Evolutionary conservation across 1,140 invertebrate species (phyloP).

Genomic region (Drosophila littoralis): DNA sequence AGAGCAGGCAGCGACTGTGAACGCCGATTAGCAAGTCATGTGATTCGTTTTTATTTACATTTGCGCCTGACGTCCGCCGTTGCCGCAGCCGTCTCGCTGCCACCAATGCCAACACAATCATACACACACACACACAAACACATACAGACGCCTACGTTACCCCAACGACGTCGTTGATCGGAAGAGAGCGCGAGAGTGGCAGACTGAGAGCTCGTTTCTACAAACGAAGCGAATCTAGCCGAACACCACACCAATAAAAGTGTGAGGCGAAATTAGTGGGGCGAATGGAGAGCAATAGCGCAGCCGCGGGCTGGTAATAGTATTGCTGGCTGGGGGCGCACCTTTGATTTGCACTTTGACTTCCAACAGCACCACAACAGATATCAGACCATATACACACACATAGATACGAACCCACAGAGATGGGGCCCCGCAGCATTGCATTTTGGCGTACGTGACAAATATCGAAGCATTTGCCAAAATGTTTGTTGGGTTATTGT

Average conservation of each 20-base stretch:
- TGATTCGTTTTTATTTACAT: slow-evolving; percentile 84
- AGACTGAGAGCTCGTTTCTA: slow-evolving; percentile 28
- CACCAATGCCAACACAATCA: slow-evolving; percentile 10
- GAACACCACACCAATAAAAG: slow-evolving; percentile 21
- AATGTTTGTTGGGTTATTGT: slow-evolving; percentile 74
- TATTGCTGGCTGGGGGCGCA: slow-evolving; percentile 34
- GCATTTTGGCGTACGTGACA: slow-evolving; percentile 67
- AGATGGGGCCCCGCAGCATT: slow-evolving; percentile 12
- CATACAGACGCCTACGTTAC: slow-evolving; percentile 15
- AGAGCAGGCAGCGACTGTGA: slow-evolving; percentile 75
- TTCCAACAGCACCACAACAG: slow-evolving; percentile 33
- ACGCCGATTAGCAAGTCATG: slow-evolving; percentile 84
- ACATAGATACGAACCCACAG: background rate
- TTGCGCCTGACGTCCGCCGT: slow-evolving; percentile 67
- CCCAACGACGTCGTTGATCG: slow-evolving; percentile 19
- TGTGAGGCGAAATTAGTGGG: slow-evolving; percentile 7
- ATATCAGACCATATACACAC: slow-evolving; percentile 22
- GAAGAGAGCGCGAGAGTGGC: background rate
- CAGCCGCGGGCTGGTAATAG: slow-evolving; percentile 10
- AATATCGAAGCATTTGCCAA: slow-evolving; percentile 41
- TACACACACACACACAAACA: slow-evolving; percentile 15
- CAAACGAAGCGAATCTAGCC: slow-evolving; percentile 49
- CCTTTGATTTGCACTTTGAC: slow-evolving; percentile 55
- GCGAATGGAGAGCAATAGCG: slow-evolving; percentile 23
- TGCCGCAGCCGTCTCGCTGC: slow-evolving; percentile 11